Evolutionary conservation across 2,888 invertebrate genomes (phyloP).

Genomic region (Agrochola lota): DNA sequence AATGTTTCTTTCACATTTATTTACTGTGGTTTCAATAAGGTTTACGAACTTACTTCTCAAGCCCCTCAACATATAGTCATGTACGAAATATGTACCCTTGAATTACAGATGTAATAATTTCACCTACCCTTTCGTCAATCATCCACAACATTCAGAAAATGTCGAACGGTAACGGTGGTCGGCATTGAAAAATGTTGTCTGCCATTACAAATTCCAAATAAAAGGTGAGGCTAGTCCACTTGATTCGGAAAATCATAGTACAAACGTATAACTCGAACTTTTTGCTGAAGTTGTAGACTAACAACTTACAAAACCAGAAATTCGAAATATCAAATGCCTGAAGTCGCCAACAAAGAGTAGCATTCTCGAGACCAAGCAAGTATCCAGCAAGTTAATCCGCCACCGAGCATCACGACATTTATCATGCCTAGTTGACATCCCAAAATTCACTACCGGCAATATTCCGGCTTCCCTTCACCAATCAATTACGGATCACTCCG

Average conservation of each 20-base stretch:
- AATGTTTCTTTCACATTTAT: too few relatives aligned
- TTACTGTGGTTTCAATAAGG: too few relatives aligned
- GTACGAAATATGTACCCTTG: too few relatives aligned
- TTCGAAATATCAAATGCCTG: background rate
- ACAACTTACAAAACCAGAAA: background rate
- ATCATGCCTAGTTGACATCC: slow-evolving; percentile 33
- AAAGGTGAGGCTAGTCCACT: too few relatives aligned
- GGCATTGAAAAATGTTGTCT: too few relatives aligned
- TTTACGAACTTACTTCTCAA: too few relatives aligned
- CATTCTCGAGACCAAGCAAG: background rate
- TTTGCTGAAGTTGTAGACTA: background rate
- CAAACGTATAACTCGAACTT: background rate
- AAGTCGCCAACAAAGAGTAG: background rate
- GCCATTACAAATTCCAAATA: background rate
- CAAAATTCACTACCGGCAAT: slow-evolving; percentile 9
- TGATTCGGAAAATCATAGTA: background rate
- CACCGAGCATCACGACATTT: slow-evolving; percentile 1
- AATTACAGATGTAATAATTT: too few relatives aligned
- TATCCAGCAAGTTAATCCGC: background rate
- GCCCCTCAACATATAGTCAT: too few relatives aligned
- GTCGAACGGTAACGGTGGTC: accelerated
- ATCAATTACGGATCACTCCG: slow-evolving; percentile 46
- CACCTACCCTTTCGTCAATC: too few relatives aligned
- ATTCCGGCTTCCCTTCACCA: slow-evolving; percentile 30
- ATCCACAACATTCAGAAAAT: background rate